Conservation (phyloP, 2,888 invertebrate genomes). For the Leptinotarsa rubiginosa region DNA sequence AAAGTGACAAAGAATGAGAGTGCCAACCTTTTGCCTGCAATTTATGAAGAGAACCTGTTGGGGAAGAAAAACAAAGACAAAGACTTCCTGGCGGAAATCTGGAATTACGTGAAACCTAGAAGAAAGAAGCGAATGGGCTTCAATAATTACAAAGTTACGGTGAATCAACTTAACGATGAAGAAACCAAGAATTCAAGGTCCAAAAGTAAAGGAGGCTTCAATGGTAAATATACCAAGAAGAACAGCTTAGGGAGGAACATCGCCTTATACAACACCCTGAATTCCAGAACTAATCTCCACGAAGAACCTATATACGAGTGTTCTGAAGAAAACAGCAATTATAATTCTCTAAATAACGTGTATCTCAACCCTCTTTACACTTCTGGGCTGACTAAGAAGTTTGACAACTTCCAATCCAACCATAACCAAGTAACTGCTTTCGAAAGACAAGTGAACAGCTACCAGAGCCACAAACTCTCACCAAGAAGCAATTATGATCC, state of each 20-base stretch:
- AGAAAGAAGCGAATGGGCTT: constrained; percentile 45
- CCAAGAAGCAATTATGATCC: constrained; percentile 27
- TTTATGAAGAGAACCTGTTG: constrained; percentile 58
- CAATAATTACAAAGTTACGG: constrained; percentile 54
- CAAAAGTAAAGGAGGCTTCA: constrained; percentile 25
- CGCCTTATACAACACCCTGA: constrained; percentile 58
- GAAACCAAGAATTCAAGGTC: constrained; percentile 23
- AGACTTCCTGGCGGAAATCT: constrained; percentile 48
- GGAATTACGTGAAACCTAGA: constrained; percentile 52
- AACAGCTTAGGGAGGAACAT: constrained; percentile 55
- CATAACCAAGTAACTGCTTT: constrained; percentile 34
- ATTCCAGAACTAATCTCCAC: constrained; percentile 61
- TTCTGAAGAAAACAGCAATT: constrained; percentile 61
- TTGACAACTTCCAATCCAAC: constrained; percentile 51
- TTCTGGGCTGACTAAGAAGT: constrained; percentile 32
- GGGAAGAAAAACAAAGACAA: constrained; percentile 42
- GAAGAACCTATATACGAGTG: constrained; percentile 65
- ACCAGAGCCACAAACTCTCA: constrained; percentile 8
- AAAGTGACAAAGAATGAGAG: constrained; percentile 40
- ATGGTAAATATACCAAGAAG: constrained; percentile 35
- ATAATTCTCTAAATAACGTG: constrained; percentile 53
- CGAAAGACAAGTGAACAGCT: constrained; percentile 18
- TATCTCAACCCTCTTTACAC: constrained; percentile 64
- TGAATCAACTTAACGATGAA: constrained; percentile 54
- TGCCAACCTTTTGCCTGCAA: constrained; percentile 52